Conservation (phyloP, 2,113 vertebrate genomes). For the Phoxinus phoxinus region DNA sequence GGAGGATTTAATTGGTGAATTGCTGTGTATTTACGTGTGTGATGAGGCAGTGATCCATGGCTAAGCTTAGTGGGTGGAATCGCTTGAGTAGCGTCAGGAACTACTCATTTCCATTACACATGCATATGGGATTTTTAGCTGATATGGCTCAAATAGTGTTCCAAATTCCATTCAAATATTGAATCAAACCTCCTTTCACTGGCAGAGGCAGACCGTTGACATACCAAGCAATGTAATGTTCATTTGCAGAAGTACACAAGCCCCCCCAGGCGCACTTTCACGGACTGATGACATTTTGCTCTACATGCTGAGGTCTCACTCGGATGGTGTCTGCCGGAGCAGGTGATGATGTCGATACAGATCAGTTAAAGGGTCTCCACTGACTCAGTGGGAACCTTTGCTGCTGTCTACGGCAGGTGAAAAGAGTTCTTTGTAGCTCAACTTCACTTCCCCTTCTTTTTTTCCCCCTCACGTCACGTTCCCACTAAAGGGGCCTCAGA, state of each 20-base stretch:
- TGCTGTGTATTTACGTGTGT: constrained; percentile 6
- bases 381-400: constrained; percentile 42
- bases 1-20: constrained; percentile 22
- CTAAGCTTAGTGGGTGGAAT: constrained; percentile 41
- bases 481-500: constrained; percentile 33
- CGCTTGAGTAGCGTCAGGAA: constrained; percentile 5
- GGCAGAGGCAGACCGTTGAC: neutral
- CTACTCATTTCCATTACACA: constrained; percentile 34
- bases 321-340: neutral
- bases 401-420: constrained; percentile 5
- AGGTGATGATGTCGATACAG: constrained; percentile 37
- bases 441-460: constrained; percentile 32
- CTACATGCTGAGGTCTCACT: constrained; percentile 23
- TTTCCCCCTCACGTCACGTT: constrained; percentile 35
- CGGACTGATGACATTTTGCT: constrained; percentile 9
- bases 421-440: constrained; percentile 47
- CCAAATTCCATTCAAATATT: neutral
- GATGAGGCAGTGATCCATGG: constrained; percentile 36
- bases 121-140: neutral
- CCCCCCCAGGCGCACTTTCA: too few species aligned
- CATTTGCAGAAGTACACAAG: neutral
- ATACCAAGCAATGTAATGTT: neutral
- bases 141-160: neutral
- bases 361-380: constrained; percentile 40
- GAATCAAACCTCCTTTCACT: neutral